Base-by-base conservation (phyloP, 2,888 invertebrate species). In the Acanthosepion pharaonis region DNA sequence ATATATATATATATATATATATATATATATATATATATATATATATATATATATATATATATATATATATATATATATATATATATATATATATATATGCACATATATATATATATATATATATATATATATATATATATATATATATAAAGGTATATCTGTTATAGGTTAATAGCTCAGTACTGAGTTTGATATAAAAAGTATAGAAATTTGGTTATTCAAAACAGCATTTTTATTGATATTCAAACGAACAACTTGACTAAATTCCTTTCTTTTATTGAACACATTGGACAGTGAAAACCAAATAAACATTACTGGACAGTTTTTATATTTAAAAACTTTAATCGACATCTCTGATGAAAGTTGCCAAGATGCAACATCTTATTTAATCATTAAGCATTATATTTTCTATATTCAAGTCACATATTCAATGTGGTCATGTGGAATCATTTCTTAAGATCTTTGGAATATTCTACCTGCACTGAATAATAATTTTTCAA, bases 391-490 rank as follows among this genome's bases (percentile, higher is more conserved):
- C n/a, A n/a, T 78, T 15, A 78, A n/a, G 11, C 9, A n/a, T 78
- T n/a, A n/a, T n/a, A n/a, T n/a, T 15, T 15, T 78, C 78, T 5
- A 33, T 78, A n/a, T 78, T 78, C 78, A 11, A 78, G 78, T 78
- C 78, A 78, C 78, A 78, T 78, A 78, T 78, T 78, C 78, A 78
- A 78, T 15, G 78, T n/a, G 18, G 33, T 78, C 11, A n/a, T n/a
- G 78, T 33, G n/a, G 11, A 78, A 78, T 78, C 78, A 78, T 78
- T 78, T 78, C 78, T 78, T n/a, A 78, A 78, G 78, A 78, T 78
- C n/a, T 78, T 78, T 78, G n/a, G 78, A 33, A 78, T 78, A 78
- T n/a, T 33, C 78, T 78, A n/a, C 78, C n/a, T 78, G 78, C 78
- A 78, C 11, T 78, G 78, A 78, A 78, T 78, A 78, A 78, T 23